Conservation (phyloP, 2,113 vertebrate genomes). For the Pterocles gutturalis region DNA sequence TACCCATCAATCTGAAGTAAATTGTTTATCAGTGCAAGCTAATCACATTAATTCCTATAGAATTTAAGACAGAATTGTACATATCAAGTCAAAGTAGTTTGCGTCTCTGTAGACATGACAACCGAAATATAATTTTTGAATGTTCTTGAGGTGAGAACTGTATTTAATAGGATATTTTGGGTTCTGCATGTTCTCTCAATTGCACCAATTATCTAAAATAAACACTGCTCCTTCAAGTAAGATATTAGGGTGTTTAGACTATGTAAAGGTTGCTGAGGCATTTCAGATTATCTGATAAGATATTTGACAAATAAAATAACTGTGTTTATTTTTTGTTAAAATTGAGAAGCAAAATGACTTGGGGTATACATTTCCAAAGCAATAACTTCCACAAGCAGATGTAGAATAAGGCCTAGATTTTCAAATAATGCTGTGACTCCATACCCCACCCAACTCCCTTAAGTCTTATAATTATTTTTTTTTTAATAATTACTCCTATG, state of each 20-base stretch:
- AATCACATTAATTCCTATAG: neutral
- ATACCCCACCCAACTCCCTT: neutral
- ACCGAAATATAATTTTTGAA: neutral
- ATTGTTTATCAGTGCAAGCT: neutral
- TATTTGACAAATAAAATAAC: neutral
- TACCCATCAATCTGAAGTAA: neutral
- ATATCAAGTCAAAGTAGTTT: neutral
- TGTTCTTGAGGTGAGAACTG: neutral
- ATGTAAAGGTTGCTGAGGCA: neutral
- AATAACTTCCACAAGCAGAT: neutral
- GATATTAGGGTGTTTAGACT: neutral
- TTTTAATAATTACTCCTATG: accelerated
- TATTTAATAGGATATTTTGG: neutral
- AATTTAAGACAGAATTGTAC: neutral
- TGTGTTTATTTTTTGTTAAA: neutral
- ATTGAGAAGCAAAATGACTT: neutral
- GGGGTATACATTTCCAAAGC: neutral
- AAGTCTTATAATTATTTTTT: neutral
- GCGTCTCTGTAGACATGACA: neutral
- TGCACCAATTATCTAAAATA: neutral
- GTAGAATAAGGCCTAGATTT: neutral
- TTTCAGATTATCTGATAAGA: neutral
- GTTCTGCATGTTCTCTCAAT: neutral
- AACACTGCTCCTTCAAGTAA: neutral
- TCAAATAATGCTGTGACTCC: neutral